phyloP scores from a whole-genome alignment of 1,140 invertebrate species.

The Campoletis sonorensis region DNA sequence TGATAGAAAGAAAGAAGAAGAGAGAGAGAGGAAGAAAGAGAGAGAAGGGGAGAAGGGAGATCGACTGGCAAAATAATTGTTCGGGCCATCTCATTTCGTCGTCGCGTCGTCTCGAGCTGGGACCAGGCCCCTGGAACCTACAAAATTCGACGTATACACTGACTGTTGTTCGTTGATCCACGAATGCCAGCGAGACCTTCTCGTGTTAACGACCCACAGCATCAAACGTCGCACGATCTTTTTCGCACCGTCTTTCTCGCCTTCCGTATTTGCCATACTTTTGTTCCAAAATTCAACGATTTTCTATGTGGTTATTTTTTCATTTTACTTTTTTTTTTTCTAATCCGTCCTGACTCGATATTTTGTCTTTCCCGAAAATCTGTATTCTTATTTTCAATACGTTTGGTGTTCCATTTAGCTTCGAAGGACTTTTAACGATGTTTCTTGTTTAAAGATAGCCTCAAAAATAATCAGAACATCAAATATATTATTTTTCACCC shows the following conservation, averaged over 20 bases:
- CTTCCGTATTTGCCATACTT: not conserved
- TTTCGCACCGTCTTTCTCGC: not conserved
- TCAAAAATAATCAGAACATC: too few species aligned
- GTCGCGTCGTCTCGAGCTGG: constrained; percentile 46
- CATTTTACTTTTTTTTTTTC: too few species aligned
- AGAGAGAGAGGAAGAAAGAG: constrained; percentile 1
- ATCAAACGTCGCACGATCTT: not conserved
- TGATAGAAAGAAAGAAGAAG: not conserved
- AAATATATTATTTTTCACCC: too few species aligned
- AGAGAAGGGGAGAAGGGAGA: constrained; percentile 18
- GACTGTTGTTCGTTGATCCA: constrained; percentile 58
- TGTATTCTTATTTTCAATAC: not conserved
- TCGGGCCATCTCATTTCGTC: constrained; percentile 52
- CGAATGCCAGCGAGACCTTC: constrained; percentile 58
- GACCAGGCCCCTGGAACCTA: constrained; percentile 55
- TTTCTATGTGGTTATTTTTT: not conserved
- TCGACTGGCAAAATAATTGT: constrained; percentile 66
- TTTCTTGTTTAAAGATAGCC: too few species aligned
- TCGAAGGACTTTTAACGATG: too few species aligned
- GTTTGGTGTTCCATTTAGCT: not conserved
- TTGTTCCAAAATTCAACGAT: not conserved
- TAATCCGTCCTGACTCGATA: not conserved
- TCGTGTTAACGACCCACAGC: not conserved
- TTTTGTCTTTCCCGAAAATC: not conserved
- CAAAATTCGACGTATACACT: constrained; percentile 58